phyloP scores from a whole-genome alignment of 1,140 invertebrate species.

The Andricus grossulariae region DNA sequence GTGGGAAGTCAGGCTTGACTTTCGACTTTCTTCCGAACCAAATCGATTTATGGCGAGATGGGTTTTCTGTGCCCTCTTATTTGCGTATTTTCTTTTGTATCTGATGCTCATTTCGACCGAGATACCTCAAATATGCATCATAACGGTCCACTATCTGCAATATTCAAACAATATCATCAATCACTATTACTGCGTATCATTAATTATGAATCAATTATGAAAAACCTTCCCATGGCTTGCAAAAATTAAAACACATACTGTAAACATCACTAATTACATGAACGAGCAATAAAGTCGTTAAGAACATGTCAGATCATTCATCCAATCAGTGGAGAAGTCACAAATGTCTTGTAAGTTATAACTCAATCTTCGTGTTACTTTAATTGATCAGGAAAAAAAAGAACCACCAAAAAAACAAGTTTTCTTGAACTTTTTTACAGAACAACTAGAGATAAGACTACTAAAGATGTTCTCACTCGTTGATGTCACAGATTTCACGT shows the following conservation, averaged over 20 bases:
- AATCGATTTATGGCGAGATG: conserved; percentile 1
- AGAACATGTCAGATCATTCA: background rate
- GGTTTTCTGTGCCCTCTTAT: background rate
- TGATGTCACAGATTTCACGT: no score
- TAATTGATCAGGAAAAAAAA: no score
- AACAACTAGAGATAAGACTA: no score
- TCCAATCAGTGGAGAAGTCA: background rate
- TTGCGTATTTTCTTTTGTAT: background rate
- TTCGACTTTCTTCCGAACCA: conserved; percentile 44
- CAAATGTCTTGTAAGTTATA: no score
- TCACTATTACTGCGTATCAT: background rate
- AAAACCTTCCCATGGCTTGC: background rate
- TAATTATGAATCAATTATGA: conserved; percentile 22
- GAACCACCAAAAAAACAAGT: no score
- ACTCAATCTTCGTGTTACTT: no score
- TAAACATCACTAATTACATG: background rate
- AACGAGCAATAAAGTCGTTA: background rate
- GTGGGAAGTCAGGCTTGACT: conserved; percentile 21
- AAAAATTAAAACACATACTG: background rate
- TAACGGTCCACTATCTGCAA: conserved; percentile 3
- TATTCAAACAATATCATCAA: conserved; percentile 10
- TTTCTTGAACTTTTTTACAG: no score
- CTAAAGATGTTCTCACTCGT: no score
- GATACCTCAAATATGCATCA: conserved; percentile 8
- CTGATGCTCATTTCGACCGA: background rate